A percentile compares a stretch with the other conserved stretches of the same genome.
Conservation (phyloP, 2,797 vertebrate genomes). For the Pitangus sulphuratus region DNA sequence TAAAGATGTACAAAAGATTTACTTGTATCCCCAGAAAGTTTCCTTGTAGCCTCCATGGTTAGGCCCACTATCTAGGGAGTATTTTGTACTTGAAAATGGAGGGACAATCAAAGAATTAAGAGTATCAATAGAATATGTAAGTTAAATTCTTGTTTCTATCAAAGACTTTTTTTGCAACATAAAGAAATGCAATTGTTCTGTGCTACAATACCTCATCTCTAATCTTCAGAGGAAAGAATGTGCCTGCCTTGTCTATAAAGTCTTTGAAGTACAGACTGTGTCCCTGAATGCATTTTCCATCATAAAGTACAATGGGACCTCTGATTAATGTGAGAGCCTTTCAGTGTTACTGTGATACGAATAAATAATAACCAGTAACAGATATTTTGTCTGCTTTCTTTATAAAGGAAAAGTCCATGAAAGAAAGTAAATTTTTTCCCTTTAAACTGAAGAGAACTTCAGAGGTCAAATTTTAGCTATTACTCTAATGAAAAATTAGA, state of each 20-base stretch:
- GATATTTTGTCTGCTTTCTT: constrained; percentile 18
- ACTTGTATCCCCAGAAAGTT: background rate
- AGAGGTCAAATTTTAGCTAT: constrained; percentile 38
- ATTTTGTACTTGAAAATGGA: constrained; percentile 43
- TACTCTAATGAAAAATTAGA: constrained; percentile 5
- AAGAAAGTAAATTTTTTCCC: background rate
- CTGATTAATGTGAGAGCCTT: constrained; percentile 25
- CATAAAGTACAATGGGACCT: background rate
- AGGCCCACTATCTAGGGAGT: background rate
- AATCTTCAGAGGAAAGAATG: constrained; percentile 24
- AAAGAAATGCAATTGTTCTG: constrained; percentile 34
- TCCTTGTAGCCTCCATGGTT: background rate
- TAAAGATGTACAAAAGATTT: constrained; percentile 44
- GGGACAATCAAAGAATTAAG: constrained; percentile 24
- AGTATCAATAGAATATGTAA: constrained; percentile 13
- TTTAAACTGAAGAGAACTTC: background rate
- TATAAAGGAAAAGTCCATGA: background rate
- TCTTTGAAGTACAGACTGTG: constrained; percentile 31
- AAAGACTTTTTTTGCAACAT: background rate
- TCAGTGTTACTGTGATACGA: background rate
- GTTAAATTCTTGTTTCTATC: constrained; percentile 29
- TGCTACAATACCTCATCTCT: constrained; percentile 28
- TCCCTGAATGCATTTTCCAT: constrained; percentile 30
- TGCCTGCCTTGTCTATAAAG: background rate
- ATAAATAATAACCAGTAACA: constrained; percentile 59